These are phyloP conservation scores for Teleogryllus occipitalis DNA, from an alignment of 1,140 invertebrate genomes.

Conservation along the genomic window DNA sequence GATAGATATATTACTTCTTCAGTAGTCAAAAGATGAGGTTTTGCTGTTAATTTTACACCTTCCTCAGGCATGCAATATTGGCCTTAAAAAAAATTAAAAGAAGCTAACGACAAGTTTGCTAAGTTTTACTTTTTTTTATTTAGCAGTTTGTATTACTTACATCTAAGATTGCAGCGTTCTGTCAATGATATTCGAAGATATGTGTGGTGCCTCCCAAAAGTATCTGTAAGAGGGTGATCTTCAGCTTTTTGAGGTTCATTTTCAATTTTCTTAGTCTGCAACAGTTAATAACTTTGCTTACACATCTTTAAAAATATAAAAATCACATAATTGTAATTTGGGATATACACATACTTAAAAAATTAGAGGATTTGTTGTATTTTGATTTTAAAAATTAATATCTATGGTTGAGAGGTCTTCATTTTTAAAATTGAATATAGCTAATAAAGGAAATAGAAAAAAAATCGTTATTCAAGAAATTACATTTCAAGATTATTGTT, in stretches of 20 bases:
- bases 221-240: slow-evolving; percentile 54
- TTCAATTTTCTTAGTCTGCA: too few relatives aligned
- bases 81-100: slow-evolving; percentile 45
- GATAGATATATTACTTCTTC: slow-evolving; percentile 76
- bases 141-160: slow-evolving; percentile 47
- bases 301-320: too few relatives aligned
- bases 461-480: too few relatives aligned
- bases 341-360: too few relatives aligned
- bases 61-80: slow-evolving; percentile 95
- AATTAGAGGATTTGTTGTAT: too few relatives aligned
- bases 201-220: slow-evolving; percentile 78
- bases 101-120: background rate
- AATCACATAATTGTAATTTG: too few relatives aligned
- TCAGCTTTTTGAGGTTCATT: background rate
- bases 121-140: slow-evolving; percentile 12
- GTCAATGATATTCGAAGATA: slow-evolving; percentile 94
- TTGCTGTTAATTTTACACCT: slow-evolving; percentile 74
- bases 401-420: too few relatives aligned
- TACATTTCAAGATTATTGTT: too few relatives aligned
- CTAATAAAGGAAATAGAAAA: too few relatives aligned
- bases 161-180: slow-evolving; percentile 92
- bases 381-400: too few relatives aligned
- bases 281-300: too few relatives aligned
- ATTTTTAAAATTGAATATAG: too few relatives aligned
- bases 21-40: slow-evolving; percentile 65